phyloP scores from a whole-genome alignment of 2,797 vertebrate species.

The Benthosema pterotum region DNA sequence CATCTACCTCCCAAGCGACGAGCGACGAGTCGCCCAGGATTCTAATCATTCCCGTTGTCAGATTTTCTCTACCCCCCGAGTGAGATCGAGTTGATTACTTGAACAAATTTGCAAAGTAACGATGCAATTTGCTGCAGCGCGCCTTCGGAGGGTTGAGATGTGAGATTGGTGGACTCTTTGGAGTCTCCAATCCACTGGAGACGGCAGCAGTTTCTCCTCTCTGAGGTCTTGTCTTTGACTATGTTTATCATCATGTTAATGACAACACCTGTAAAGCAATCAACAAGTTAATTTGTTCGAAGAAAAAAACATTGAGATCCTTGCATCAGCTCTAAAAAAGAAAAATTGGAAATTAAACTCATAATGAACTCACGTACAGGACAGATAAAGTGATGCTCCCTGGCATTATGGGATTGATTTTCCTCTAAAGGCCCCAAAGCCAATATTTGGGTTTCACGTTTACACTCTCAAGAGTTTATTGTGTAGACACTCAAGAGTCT shows the following conservation, averaged over 20 bases:
- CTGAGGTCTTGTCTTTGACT: conserved; percentile 28
- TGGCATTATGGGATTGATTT: no score
- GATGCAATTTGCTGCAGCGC: conserved; percentile 72
- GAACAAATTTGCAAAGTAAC: conserved; percentile 82
- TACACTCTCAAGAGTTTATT: no score
- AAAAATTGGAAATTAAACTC: neutral
- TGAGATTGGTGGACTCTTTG: conserved; percentile 38
- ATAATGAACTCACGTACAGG: neutral
- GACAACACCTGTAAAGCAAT: conserved; percentile 30
- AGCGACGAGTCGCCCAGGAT: conserved; percentile 62
- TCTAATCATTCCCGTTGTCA: conserved; percentile 79
- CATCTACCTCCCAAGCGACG: conserved; percentile 66
- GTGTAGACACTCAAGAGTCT: no score
- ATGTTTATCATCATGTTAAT: conserved; percentile 52
- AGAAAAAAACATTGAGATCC: neutral
- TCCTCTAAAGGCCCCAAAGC: no score
- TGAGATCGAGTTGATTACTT: conserved; percentile 80
- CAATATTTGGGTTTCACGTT: no score
- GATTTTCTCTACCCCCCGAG: conserved; percentile 69
- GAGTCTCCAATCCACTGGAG: conserved; percentile 29
- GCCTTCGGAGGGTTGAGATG: conserved; percentile 50
- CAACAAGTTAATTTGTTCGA: conserved; percentile 9
- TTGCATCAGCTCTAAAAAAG: neutral
- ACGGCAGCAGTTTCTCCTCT: conserved; percentile 36
- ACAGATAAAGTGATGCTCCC: conserved; percentile 10